A percentile compares a stretch with the other conserved stretches of the same genome.
Evolutionary conservation across 2,888 invertebrate genomes (phyloP).

Genomic region (Pseudococcus longispinus): DNA sequence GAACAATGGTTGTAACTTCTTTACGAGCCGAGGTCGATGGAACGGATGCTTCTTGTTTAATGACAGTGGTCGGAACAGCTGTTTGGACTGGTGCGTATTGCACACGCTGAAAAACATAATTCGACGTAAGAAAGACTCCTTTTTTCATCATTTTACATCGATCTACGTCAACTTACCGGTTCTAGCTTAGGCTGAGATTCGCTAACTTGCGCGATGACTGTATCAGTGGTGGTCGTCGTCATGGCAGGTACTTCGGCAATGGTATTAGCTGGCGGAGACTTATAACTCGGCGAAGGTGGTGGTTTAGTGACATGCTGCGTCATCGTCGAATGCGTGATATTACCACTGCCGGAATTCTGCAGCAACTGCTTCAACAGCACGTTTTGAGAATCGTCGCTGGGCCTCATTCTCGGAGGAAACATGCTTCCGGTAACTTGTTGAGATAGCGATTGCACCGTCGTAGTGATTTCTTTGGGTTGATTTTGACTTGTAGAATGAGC

Average conservation of each 20-base stretch:
- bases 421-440: neutral
- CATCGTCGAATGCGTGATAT: conserved; percentile 62
- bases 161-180: neutral
- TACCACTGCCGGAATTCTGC: conserved; percentile 78
- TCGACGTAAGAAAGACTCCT: neutral
- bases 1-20: neutral
- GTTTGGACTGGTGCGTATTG: neutral
- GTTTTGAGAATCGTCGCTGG: conserved; percentile 73
- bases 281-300: conserved; percentile 37
- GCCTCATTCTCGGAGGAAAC: conserved; percentile 3
- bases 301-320: conserved; percentile 53
- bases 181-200: neutral
- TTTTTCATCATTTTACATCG: neutral
- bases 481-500: neutral
- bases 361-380: conserved; percentile 88
- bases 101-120: neutral
- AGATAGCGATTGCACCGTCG: conserved; percentile 47
- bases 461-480: conserved; percentile 54
- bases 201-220: neutral
- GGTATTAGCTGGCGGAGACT: conserved; percentile 14
- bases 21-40: neutral
- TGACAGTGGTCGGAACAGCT: neutral
- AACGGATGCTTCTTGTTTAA: conserved; percentile 7
- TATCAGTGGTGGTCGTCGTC: neutral
- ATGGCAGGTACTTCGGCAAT: neutral